Percentiles rank a stretch among this genome's conserved stretches.
Evolutionary conservation across 2,113 vertebrate genomes (phyloP).

Genomic region (Reinhardtius hippoglossoides): DNA sequence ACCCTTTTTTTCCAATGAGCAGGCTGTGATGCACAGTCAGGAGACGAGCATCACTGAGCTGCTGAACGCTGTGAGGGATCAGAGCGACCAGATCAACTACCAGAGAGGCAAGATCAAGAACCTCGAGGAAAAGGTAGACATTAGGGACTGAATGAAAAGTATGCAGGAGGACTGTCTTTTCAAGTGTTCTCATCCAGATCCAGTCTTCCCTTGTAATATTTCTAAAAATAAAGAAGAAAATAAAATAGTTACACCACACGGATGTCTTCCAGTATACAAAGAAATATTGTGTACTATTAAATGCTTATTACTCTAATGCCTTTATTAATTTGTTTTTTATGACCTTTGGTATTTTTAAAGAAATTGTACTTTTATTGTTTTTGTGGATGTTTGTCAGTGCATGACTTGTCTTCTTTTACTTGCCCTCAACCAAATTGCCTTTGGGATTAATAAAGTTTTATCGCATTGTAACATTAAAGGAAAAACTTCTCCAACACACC

Average conservation of each 20-base stretch:
- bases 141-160: background rate
- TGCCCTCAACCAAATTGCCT: too few relatives aligned
- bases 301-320: too few relatives aligned
- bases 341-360: too few relatives aligned
- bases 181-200: background rate
- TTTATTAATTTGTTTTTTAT: too few relatives aligned
- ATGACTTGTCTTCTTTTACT: too few relatives aligned
- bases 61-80: slow-evolving; percentile 76
- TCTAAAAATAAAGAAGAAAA: background rate
- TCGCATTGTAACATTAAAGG: too few relatives aligned
- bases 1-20: background rate
- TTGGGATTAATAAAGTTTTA: too few relatives aligned
- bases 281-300: background rate
- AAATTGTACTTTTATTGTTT: too few relatives aligned
- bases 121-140: slow-evolving; percentile 79
- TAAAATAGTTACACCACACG: background rate
- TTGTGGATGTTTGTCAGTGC: too few relatives aligned
- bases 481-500: too few relatives aligned
- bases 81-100: slow-evolving; percentile 77
- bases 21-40: slow-evolving; percentile 78
- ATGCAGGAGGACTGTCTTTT: background rate
- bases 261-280: background rate
- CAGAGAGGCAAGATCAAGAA: slow-evolving; percentile 78
- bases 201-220: background rate
- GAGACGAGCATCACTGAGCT: slow-evolving; percentile 78